Percentiles rank a stretch among this genome's conserved stretches.
These are phyloP conservation scores for Apeira syringaria DNA, from an alignment of 2,888 invertebrate species.

Conservation along the genomic window DNA sequence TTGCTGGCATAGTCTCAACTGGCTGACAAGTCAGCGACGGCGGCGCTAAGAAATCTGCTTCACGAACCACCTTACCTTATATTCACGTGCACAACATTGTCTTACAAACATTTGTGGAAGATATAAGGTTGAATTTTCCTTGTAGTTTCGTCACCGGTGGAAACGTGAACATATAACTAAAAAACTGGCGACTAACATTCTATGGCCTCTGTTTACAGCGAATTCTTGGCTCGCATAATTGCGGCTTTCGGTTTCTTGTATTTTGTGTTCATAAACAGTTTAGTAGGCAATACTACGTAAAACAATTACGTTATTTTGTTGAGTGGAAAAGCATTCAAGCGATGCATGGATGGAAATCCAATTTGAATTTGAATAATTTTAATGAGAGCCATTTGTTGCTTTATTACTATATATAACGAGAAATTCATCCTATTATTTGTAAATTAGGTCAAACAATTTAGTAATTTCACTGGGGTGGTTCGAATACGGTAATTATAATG, in stretches of 20 bases:
- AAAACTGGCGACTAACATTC: slow-evolving; percentile 37
- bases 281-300: too few relatives aligned
- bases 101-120: slow-evolving; percentile 2
- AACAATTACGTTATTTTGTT: too few relatives aligned
- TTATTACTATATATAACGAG: too few relatives aligned
- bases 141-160: slow-evolving; percentile 29
- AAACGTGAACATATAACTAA: slow-evolving; percentile 28
- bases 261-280: background rate
- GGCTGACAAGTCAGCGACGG: slow-evolving; percentile 47
- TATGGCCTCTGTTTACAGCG: slow-evolving; percentile 22
- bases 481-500: slow-evolving; percentile 25
- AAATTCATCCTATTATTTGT: too few relatives aligned
- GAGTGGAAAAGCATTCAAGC: too few relatives aligned
- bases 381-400: slow-evolving; percentile 6
- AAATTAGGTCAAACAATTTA: too few relatives aligned
- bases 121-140: slow-evolving; percentile 23
- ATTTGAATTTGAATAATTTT: slow-evolving; percentile 11
- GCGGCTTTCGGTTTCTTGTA: slow-evolving; percentile 26
- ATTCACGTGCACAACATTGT: slow-evolving; percentile 5
- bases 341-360: background rate
- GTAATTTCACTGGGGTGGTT: slow-evolving; percentile 8
- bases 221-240: slow-evolving; percentile 26
- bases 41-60: slow-evolving; percentile 34
- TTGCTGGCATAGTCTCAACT: slow-evolving; percentile 52
- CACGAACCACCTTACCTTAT: background rate